A percentile compares a stretch with the other conserved stretches of the same genome.
Evolutionary conservation across 2,888 invertebrate genomes (phyloP).

Genomic region (Oligia latruncula): DNA sequence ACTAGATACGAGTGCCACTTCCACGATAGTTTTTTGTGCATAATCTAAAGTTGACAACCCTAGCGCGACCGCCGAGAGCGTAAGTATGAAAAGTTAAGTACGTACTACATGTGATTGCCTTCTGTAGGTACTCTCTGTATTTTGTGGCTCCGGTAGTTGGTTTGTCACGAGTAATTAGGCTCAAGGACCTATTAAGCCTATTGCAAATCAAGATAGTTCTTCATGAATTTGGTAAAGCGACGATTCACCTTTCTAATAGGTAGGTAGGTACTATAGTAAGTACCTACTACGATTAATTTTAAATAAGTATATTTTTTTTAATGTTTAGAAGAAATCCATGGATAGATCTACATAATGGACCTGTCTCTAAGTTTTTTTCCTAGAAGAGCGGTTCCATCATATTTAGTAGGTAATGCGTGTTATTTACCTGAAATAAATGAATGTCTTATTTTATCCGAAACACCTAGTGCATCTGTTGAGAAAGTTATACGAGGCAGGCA

Average conservation of each 20-base stretch:
- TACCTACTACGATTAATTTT: neutral
- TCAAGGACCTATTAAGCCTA: conserved; percentile 50
- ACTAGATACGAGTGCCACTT: too few relatives aligned
- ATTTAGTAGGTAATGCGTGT: neutral
- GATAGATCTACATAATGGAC: neutral
- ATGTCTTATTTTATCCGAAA: neutral
- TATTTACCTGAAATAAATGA: neutral
- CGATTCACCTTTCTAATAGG: conserved; percentile 24
- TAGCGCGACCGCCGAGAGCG: too few relatives aligned
- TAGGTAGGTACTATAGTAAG: neutral
- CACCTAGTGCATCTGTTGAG: too few relatives aligned
- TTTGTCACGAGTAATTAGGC: conserved; percentile 52
- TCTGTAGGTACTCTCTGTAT: too few relatives aligned
- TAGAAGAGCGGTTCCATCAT: neutral
- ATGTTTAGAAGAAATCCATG: neutral
- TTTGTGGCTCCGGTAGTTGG: conserved; percentile 31
- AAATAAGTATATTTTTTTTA: neutral
- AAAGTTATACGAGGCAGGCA: too few relatives aligned
- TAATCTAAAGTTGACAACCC: too few relatives aligned
- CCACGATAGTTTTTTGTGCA: too few relatives aligned
- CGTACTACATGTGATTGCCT: too few relatives aligned
- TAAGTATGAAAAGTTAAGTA: too few relatives aligned
- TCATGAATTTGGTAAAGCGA: conserved; percentile 14
- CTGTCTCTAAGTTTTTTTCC: neutral
- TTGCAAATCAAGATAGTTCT: conserved; percentile 38